Evolutionary conservation across 1,140 invertebrate species (phyloP).

Genomic region (Sitophilus oryzae): DNA sequence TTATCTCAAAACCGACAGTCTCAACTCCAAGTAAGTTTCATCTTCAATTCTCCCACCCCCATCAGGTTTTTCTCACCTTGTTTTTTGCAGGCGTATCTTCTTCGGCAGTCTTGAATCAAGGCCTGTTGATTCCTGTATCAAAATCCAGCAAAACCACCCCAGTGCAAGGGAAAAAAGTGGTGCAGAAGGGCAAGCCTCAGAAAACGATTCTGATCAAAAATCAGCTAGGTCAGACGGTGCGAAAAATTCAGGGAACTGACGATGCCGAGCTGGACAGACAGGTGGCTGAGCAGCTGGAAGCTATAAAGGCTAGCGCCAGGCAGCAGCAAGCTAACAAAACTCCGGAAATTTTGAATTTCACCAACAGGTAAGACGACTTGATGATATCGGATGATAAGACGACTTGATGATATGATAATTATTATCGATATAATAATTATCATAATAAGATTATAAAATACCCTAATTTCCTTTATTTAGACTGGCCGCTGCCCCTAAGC

Average conservation of each 20-base stretch:
- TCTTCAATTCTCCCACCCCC: too few relatives aligned
- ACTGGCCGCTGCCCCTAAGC: background rate
- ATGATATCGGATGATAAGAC: too few relatives aligned
- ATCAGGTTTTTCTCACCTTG: too few relatives aligned
- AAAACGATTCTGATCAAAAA: slow-evolving; percentile 38
- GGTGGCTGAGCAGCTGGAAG: slow-evolving; percentile 41
- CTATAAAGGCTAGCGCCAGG: slow-evolving; percentile 35
- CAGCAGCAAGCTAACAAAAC: slow-evolving; percentile 20
- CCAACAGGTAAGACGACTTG: too few relatives aligned
- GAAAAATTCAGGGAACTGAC: slow-evolving; percentile 25
- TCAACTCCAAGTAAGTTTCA: background rate
- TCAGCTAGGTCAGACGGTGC: slow-evolving; percentile 24
- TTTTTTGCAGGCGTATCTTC: background rate
- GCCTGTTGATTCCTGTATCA: slow-evolving; percentile 13
- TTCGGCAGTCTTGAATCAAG: background rate
- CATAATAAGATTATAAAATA: too few relatives aligned
- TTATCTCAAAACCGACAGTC: slow-evolving; percentile 5
- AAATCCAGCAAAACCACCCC: slow-evolving; percentile 9
- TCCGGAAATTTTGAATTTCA: background rate
- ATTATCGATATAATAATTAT: too few relatives aligned
- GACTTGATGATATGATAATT: too few relatives aligned
- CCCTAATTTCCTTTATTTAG: too few relatives aligned
- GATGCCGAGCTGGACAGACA: slow-evolving; percentile 36
- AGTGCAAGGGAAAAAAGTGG: slow-evolving; percentile 1
- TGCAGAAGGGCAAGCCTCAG: slow-evolving; percentile 36